Evolutionary conservation across 2,113 vertebrate genomes (phyloP), one percentile per base, ranked within the genome.

Genomic region (Zosterops japonicus): DNA sequence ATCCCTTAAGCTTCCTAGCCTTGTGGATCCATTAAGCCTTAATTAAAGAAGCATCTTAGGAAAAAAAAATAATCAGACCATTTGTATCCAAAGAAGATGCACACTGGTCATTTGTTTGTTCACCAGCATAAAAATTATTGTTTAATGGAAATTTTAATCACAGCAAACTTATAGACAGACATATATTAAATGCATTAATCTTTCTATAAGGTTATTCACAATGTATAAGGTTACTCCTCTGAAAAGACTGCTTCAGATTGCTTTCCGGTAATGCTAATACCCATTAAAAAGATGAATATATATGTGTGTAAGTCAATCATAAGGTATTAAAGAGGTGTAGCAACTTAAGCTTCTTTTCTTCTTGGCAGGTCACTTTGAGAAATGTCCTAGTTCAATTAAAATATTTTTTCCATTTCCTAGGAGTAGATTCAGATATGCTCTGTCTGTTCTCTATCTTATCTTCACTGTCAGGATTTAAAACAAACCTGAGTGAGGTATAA

Each of bases 281-380:
- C 95, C 96, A 96, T 97, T 96, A 97, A 96, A 97, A 96, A 97
- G 96, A 97, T 97, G 96, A 96, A 97, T 97, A 97, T 96, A 97
- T 96, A 90, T 71, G 50, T 92, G 57, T 95, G 86, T 95, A 96
- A 96, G 96, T 97, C 96, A 97, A 97, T 97, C 95, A 97, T 96
- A 92, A 83, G 88, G 74, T 93, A 85, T 93, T 94, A 96, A 89
- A 95, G 85, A 94, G 92, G 94, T 94, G 65, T 95, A 89, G 88
- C 92, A 91, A 83, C 95, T 95, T 96, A 95, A 93, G 83, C 68
- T 93, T 89, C 89, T 96, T 94, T 97, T 95, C 88, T 95, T 92
- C 92, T 95, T 97, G 94, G 89, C 80, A 95, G 85, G 75, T 95
- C 83, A 96, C 92, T 97, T 95, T 94, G 93, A 91, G 96, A 97